Percentiles rank a stretch among this genome's conserved stretches.
phyloP scores from a whole-genome alignment of 92 coral and sea anemone species.

The Pocillopora meandrina region DNA sequence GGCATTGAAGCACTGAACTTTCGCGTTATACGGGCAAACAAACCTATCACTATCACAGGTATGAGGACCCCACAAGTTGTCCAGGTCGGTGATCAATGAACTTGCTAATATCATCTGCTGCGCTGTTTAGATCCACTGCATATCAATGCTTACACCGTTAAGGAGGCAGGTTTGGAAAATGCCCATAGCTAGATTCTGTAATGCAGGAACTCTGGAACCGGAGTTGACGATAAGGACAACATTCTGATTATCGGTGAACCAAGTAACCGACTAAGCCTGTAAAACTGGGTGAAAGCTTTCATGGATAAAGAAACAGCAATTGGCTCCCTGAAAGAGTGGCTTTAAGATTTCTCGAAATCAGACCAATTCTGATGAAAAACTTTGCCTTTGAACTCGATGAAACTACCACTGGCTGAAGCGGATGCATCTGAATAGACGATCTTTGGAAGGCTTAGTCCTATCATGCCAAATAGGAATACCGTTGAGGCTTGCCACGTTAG shows the following conservation, averaged over 20 bases:
- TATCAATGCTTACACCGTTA: not conserved
- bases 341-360: not conserved
- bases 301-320: constrained; percentile 5
- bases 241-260: constrained; percentile 21
- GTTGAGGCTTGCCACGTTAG: constrained; percentile 16
- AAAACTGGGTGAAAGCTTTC: not conserved
- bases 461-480: constrained; percentile 36
- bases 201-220: constrained; percentile 35
- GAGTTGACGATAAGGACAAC: constrained; percentile 32
- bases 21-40: constrained; percentile 28
- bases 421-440: constrained; percentile 51
- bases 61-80: constrained; percentile 30
- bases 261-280: constrained; percentile 13
- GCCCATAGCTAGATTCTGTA: constrained; percentile 49
- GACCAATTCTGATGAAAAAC: not conserved
- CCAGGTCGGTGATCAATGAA: constrained; percentile 26
- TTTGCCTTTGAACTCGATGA: not conserved
- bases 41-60: constrained; percentile 32
- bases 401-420: constrained; percentile 24
- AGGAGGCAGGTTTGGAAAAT: constrained; percentile 18
- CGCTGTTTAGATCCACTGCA: constrained; percentile 15
- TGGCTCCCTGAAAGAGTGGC: not conserved
- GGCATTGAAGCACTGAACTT: constrained; percentile 47
- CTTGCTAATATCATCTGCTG: constrained; percentile 39
- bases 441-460: constrained; percentile 12